Evolutionary conservation across 2,888 invertebrate species (phyloP).

Genomic region (Pyrgus malvae): DNA sequence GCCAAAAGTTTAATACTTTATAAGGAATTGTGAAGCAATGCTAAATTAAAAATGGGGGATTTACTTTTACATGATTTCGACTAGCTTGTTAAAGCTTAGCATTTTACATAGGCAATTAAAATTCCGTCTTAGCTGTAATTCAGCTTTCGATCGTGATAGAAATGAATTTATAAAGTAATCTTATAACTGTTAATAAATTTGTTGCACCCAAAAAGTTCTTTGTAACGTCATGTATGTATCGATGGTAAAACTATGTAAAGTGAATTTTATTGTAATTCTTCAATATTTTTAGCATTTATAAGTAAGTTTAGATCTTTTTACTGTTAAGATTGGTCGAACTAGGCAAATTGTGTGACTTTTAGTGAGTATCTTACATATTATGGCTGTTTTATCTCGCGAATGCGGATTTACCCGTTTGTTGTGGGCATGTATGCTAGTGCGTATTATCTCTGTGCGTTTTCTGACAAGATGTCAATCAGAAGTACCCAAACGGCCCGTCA

Average conservation of each 20-base stretch:
- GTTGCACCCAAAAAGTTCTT: conserved; percentile 2
- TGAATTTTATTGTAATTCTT: conserved; percentile 3
- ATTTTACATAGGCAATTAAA: not conserved
- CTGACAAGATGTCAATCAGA: no score
- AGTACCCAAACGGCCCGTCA: no score
- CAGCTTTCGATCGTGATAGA: conserved; percentile 11
- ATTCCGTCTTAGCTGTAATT: not conserved
- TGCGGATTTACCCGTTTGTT: no score
- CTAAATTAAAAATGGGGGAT: no score
- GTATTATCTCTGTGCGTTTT: no score
- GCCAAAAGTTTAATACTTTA: no score
- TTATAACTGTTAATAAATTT: conserved; percentile 1
- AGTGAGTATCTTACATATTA: no score
- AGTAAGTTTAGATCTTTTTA: conserved; percentile 15
- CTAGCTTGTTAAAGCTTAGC: not conserved
- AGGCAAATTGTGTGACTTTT: not conserved
- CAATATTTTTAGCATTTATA: conserved; percentile 16
- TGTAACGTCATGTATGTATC: conserved; percentile 3
- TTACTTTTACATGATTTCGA: no score
- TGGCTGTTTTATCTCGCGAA: no score
- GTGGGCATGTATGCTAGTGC: no score
- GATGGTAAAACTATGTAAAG: conserved; percentile 6
- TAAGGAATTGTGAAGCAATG: no score
- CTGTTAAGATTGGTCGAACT: conserved; percentile 7
- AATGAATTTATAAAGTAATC: conserved; percentile 15